A percentile compares a stretch with the other conserved stretches of the same genome.
Conservation (phyloP, 2,113 vertebrate species). For the Scytalopus superciliaris region DNA sequence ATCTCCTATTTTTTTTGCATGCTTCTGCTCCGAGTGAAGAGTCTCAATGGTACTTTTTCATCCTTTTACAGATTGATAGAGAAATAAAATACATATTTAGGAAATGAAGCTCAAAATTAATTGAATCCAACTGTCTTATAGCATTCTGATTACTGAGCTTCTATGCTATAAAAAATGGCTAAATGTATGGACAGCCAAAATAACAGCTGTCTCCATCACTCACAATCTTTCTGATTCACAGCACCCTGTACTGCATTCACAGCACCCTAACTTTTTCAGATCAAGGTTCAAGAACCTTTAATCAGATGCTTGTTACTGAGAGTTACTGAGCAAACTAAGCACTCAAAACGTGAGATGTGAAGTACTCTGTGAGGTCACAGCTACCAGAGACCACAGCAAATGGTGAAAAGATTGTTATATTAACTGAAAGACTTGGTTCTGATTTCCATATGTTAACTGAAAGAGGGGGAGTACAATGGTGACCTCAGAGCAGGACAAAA, state of each 20-base stretch:
- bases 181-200: neutral
- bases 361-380: neutral
- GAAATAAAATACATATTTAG: neutral
- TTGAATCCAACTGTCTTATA: neutral
- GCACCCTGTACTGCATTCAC: neutral
- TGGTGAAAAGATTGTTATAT: neutral
- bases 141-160: neutral
- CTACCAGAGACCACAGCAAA: neutral
- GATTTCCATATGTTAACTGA: neutral
- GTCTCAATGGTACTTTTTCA: neutral
- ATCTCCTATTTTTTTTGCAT: neutral
- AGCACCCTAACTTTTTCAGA: neutral
- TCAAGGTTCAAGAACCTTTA: neutral
- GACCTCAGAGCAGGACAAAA: neutral
- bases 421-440: neutral
- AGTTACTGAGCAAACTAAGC: neutral
- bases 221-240: neutral
- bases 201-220: neutral
- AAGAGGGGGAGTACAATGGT: neutral
- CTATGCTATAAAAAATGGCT: neutral
- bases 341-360: neutral
- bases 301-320: neutral
- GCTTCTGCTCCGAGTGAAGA: neutral
- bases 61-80: neutral
- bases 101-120: neutral